Conservation (phyloP, 2,888 invertebrate genomes). For the Antheraea yamamai region DNA sequence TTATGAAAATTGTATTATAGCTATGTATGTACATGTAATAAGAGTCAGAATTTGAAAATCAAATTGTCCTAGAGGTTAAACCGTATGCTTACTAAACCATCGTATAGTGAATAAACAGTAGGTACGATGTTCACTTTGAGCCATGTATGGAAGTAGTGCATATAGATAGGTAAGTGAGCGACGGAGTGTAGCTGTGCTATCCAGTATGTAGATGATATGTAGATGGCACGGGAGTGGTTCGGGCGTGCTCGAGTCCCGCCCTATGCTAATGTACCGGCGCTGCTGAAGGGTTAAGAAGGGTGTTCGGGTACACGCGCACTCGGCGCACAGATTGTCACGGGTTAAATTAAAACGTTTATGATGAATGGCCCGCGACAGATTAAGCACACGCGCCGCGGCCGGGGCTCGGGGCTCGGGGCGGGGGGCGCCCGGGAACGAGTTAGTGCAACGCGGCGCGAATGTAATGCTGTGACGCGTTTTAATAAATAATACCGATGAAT, state of each 20-base stretch:
- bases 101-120: not conserved
- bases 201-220: constrained; percentile 42
- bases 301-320: constrained; percentile 46
- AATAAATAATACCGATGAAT: constrained; percentile 15
- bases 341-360: constrained; percentile 65
- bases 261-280: constrained; percentile 42
- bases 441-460: constrained; percentile 5
- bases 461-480: constrained; percentile 11
- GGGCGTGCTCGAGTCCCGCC: constrained; percentile 32
- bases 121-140: not conserved
- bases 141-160: not conserved
- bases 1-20: not conserved
- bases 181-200: not conserved
- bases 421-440: constrained; percentile 5
- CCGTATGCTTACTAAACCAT: not conserved
- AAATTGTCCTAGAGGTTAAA: not conserved
- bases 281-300: constrained; percentile 35
- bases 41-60: not conserved
- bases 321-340: constrained; percentile 55
- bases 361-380: constrained; percentile 46
- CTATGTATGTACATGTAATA: not conserved
- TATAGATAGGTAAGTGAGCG: not conserved
- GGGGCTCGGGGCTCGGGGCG: not conserved
- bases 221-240: constrained; percentile 46
- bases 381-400: not conserved